Base-by-base conservation (phyloP, 2,797 vertebrate species). In the Sciaenops ocellatus region DNA sequence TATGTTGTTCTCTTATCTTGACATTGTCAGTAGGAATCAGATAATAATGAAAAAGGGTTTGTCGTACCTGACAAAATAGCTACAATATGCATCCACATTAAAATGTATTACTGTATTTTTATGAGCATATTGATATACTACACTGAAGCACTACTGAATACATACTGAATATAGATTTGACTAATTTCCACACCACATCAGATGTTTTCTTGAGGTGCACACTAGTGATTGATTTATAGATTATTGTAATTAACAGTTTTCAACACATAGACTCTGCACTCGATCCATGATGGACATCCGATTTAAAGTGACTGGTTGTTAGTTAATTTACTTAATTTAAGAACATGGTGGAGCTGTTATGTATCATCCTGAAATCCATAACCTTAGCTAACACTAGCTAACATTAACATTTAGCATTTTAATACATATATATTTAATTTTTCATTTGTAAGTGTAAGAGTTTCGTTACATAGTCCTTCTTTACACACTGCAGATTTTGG, bases 231-330 rank as follows among this genome's bases (percentile, higher is more conserved):
- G 38, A 72, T 85, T 73, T 55, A 57, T 48, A 73, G 42, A 54
- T 65, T 47, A 48, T 38, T 55, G 28, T 66, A 44, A 73, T 78
- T n/a, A 55, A 80, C 60, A 71, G 42, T 78, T 60, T 73, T 66
- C 17, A 17, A 42, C 70, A 73, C 28, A 55, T 28, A 52, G 56
- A 59, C 28, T 65, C 38, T 42, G 70, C 56, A 48, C 17, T 61
- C 1, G 41, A 47, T 52, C 26, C 16, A 22, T 54, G 48, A 77
- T 57, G 16, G 24, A 44, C 15, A 9, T 17, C 8, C 11, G 34
- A 42, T 22, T 52, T 47, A n/a, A n/a, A 44, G 18, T 16, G 64
- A 56, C 4, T 46, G 50, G 18, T 64, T 42, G 20, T 42, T 28
- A 24, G 13, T 50, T 64, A 7, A 38, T 63, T 52, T 54, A 54